Base-by-base conservation (phyloP, 2,113 vertebrate species). In the Oreamnos americanus region DNA sequence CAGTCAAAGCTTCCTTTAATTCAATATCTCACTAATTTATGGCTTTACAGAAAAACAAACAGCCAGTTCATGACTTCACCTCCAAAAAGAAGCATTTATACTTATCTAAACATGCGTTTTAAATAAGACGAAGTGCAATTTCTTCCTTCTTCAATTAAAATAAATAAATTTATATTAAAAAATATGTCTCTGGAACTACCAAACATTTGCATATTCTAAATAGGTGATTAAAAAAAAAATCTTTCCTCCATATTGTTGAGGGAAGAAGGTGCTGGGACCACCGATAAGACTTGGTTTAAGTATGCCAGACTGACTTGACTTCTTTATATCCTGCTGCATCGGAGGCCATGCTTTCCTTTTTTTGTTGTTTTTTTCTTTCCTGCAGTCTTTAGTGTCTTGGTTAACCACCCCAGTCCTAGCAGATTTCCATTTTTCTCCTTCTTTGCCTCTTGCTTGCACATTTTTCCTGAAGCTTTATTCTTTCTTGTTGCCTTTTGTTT, bases 401-500 rank as follows among this genome's bases (percentile, higher is more conserved):
- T 93, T 86, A 95, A 76, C 39, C n/a, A 53, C n/a, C 45, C 45
- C 45, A 47, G 45, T 81, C n/a, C n/a, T 26, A 88, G 39, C 88
- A 83, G 16, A 43, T 64, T 96, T 87, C 23, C 28, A 53, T 93
- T 86, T 94, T 93, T 26, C n/a, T 53, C 25, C 62, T 90, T 47
- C 55, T 93, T 97, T 74, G 28, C 43, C 17, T 87, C 51, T 33
- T 49, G 55, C n/a, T 97, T 85, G 36, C 47, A 94, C 49, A 58
- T 92, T 81, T 95, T 82, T 49, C 49, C 67, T 90, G 57, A 92
- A 82, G 39, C 9, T 43, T 92, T 94, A 92, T 81, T 55, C 57
- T 91, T 94, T 92, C 26, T 86, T 92, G 25, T 92, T 94, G 51
- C 12, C 26, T 82, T 95, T 87, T 92, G 28, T 28, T 87, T 96